Conservation (phyloP, 2,113 vertebrate species). For the Callorhinus ursinus region DNA sequence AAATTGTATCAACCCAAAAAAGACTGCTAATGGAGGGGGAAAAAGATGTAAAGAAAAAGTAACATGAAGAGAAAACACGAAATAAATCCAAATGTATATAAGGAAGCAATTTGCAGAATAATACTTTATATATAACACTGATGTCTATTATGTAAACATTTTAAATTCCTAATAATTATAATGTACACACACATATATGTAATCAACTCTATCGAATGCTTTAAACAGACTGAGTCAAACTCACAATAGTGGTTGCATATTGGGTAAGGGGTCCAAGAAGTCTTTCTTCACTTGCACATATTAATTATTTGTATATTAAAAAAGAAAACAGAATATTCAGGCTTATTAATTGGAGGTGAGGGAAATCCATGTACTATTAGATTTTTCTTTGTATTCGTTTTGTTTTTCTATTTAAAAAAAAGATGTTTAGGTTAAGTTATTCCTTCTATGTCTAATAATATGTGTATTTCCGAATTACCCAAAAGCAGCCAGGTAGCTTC, state of each 20-base stretch:
- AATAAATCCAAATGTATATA: not conserved
- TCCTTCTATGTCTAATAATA: not conserved
- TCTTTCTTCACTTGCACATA: not conserved
- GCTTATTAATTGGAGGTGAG: not conserved
- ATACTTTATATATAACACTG: not conserved
- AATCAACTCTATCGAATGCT: not conserved
- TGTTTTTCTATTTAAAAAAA: not conserved
- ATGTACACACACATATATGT: not conserved
- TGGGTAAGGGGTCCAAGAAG: not conserved
- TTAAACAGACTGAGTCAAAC: constrained; percentile 7
- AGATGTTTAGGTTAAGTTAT: not conserved
- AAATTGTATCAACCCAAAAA: not conserved
- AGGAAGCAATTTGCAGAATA: not conserved
- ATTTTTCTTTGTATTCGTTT: not conserved
- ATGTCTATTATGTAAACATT: not conserved
- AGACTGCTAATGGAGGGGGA: not conserved
- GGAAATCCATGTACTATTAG: not conserved
- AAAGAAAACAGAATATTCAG: not conserved
- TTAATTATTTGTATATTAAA: not conserved
- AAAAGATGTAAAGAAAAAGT: not conserved
- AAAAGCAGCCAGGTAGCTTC: not conserved
- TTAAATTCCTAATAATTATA: not conserved
- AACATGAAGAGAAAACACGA: not conserved
- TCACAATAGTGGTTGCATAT: not conserved
- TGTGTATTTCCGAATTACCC: not conserved